phyloP scores from a whole-genome alignment of 2,888 invertebrate genomes.

The Cryptus viduatorius region DNA sequence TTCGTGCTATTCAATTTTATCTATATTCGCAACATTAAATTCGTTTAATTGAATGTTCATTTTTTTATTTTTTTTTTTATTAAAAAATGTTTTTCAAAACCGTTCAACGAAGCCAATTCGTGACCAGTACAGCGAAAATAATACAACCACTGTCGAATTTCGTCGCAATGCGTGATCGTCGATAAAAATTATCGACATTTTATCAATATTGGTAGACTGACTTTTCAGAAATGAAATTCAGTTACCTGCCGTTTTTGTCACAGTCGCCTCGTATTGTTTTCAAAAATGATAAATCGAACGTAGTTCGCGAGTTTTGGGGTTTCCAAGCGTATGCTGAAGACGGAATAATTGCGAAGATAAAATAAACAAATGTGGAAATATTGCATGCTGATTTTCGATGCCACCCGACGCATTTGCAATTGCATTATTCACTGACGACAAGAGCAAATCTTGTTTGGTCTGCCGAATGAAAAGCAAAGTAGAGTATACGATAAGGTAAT shows the following conservation, averaged over 20 bases:
- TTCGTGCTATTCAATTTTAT: slow-evolving; percentile 1
- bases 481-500: neutral
- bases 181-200: slow-evolving; percentile 10
- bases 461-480: neutral
- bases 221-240: slow-evolving; percentile 2
- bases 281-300: slow-evolving; percentile 27
- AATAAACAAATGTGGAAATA: slow-evolving; percentile 11
- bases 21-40: neutral
- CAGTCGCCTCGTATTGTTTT: slow-evolving; percentile 13
- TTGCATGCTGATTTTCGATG: neutral
- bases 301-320: slow-evolving; percentile 3
- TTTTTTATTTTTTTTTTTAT: neutral
- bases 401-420: neutral
- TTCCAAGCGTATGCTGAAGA: neutral
- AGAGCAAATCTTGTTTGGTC: slow-evolving; percentile 7
- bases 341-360: slow-evolving; percentile 19
- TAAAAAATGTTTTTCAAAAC: neutral
- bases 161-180: neutral
- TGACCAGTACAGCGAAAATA: neutral
- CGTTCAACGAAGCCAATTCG: neutral
- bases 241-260: slow-evolving; percentile 17
- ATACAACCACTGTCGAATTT: neutral
- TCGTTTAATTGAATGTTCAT: neutral
- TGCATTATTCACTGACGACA: slow-evolving; percentile 37
- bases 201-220: slow-evolving; percentile 1